These are phyloP conservation scores for Leptocoma aspasia DNA, from an alignment of 2,113 vertebrate species.

Conservation along the genomic window DNA sequence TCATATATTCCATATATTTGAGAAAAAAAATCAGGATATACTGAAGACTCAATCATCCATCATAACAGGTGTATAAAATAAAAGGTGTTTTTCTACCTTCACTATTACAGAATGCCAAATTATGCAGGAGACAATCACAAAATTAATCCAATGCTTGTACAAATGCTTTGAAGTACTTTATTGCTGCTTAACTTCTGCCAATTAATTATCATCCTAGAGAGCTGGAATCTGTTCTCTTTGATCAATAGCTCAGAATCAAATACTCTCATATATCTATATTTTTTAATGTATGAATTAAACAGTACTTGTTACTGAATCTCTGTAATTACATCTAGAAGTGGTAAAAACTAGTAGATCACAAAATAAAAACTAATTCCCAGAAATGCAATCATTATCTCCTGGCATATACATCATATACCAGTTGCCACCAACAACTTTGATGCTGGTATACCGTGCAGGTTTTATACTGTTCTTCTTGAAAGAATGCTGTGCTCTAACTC, in stretches of 20 bases:
- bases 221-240: neutral
- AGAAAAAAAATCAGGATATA: neutral
- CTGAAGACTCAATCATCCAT: neutral
- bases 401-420: neutral
- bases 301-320: neutral
- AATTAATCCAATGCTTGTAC: neutral
- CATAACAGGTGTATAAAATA: neutral
- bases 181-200: neutral
- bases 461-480: neutral
- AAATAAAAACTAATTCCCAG: neutral
- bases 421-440: neutral
- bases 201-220: neutral
- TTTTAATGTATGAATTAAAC: neutral
- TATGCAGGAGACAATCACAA: neutral
- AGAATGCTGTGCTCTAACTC: neutral
- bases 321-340: neutral
- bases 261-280: neutral
- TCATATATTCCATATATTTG: neutral
- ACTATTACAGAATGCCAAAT: neutral
- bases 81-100: neutral
- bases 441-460: neutral
- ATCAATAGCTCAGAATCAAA: neutral
- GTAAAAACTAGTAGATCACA: neutral
- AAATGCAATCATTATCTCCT: neutral
- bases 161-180: neutral